A percentile compares a stretch with the other conserved stretches of the same genome.
Evolutionary conservation across 1,140 invertebrate genomes (phyloP).

Genomic region (Branchinecta lynchi): DNA sequence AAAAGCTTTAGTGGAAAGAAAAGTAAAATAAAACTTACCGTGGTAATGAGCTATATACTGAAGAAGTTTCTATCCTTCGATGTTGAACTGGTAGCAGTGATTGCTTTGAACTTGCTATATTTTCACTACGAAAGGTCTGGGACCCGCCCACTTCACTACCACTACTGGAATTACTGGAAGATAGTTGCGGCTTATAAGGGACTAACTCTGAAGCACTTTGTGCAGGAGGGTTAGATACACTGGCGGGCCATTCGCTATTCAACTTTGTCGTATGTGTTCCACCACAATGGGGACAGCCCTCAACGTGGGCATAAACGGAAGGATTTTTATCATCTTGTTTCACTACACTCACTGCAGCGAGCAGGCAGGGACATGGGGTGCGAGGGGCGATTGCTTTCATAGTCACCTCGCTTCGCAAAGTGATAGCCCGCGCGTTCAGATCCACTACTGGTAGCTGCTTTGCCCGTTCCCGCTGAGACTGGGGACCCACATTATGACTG

Average conservation of each 20-base stretch:
- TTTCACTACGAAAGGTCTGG: not conserved
- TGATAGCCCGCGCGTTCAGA: not conserved
- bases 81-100: not conserved
- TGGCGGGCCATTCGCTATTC: not conserved
- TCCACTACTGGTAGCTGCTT: not conserved
- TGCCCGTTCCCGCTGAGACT: not conserved
- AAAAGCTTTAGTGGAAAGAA: not conserved
- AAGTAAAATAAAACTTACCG: not conserved
- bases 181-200: not conserved
- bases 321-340: conserved; percentile 4
- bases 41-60: not conserved
- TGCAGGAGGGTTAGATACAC: not conserved
- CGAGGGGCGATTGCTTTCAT: not conserved
- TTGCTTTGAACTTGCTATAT: not conserved
- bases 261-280: conserved; percentile 9
- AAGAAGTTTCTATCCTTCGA: not conserved
- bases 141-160: conserved; percentile 2
- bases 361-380: not conserved
- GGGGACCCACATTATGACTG: not conserved
- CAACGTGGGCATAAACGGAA: not conserved
- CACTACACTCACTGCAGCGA: not conserved
- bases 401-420: not conserved
- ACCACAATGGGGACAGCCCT: conserved; percentile 6
- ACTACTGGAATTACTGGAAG: not conserved
- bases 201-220: not conserved